Percentiles rank a stretch among this genome's conserved stretches.
These are phyloP conservation scores for Oligia fasciuncula DNA, from an alignment of 2,888 invertebrate genomes.

Conservation along the genomic window DNA sequence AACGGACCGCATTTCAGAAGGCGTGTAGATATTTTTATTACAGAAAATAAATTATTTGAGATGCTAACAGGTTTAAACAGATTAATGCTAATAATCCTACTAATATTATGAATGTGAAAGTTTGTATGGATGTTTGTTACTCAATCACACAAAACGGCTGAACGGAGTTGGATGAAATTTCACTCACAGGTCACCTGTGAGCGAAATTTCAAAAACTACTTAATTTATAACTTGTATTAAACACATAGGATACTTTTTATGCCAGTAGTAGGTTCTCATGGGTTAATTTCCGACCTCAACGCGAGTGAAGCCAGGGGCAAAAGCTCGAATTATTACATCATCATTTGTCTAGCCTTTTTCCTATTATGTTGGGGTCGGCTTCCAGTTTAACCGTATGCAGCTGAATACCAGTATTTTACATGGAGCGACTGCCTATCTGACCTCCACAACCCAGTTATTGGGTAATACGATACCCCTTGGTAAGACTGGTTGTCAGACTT, in stretches of 20 bases:
- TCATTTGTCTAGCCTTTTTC: too few species aligned
- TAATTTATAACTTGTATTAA: too few species aligned
- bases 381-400: too few species aligned
- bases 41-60: background rate
- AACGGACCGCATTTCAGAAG: conserved; percentile 8
- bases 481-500: too few species aligned
- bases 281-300: background rate
- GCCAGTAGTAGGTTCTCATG: background rate
- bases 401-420: too few species aligned
- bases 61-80: background rate
- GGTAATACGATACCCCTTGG: too few species aligned
- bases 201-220: too few species aligned
- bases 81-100: background rate
- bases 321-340: background rate
- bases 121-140: background rate
- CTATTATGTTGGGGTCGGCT: too few species aligned
- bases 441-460: too few species aligned
- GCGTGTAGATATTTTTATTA: background rate
- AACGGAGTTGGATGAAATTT: background rate
- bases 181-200: too few species aligned
- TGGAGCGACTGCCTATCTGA: too few species aligned
- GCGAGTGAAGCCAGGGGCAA: background rate
- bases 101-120: background rate
- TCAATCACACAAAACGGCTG: background rate
- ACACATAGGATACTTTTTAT: too few species aligned